A percentile compares a stretch with the other conserved stretches of the same genome.
Evolutionary conservation across 2,888 invertebrate genomes (phyloP).

Genomic region (Villa cingulata): DNA sequence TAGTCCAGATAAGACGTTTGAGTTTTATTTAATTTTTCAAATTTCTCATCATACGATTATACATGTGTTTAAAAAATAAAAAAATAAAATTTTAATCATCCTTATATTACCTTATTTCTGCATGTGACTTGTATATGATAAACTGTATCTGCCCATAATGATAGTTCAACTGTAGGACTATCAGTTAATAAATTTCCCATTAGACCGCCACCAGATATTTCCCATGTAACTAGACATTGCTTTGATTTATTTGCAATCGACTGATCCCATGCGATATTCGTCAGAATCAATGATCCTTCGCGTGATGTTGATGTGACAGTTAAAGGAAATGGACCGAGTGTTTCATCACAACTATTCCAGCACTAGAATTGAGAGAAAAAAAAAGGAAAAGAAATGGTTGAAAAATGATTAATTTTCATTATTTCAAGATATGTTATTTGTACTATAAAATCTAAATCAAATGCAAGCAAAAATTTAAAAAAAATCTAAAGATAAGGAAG

Average conservation of each 20-base stretch:
- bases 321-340: constrained; percentile 24
- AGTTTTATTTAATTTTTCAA: no score
- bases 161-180: constrained; percentile 62
- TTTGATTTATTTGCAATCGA: constrained; percentile 26
- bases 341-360: constrained; percentile 27
- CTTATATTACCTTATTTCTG: constrained; percentile 27
- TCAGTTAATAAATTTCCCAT: constrained; percentile 72
- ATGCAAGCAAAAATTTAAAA: no score
- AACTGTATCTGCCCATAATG: constrained; percentile 66
- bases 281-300: constrained; percentile 24
- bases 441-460: no score
- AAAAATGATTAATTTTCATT: no score
- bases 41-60: no score
- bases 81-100: no score
- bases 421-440: no score
- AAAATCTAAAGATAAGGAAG: no score
- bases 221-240: constrained; percentile 69
- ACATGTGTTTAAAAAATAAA: no score
- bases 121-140: constrained; percentile 62
- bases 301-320: constrained; percentile 25
- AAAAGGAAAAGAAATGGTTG: neutral
- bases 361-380: constrained; percentile 19
- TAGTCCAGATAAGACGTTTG: no score
- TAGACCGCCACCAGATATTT: constrained; percentile 66
- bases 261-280: constrained; percentile 27